These are phyloP conservation scores for Magallana nippona DNA, from an alignment of 2,888 invertebrate genomes.

Conservation along the genomic window DNA sequence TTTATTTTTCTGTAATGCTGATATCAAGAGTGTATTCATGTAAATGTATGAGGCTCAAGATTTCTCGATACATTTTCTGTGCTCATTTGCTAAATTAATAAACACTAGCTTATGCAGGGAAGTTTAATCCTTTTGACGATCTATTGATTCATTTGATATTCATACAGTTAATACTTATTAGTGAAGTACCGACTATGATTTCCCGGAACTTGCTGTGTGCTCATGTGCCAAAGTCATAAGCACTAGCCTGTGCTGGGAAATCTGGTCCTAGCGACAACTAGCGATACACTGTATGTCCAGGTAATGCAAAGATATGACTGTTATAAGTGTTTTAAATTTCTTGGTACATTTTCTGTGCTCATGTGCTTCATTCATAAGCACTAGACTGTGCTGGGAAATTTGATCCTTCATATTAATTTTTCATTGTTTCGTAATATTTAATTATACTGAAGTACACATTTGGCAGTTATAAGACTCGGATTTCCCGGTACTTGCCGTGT, in stretches of 20 bases:
- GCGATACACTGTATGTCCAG: not conserved
- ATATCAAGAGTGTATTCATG: not conserved
- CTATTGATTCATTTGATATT: not conserved
- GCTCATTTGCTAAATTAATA: not conserved
- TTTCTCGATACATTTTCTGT: not conserved
- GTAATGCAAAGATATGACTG: not conserved
- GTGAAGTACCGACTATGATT: not conserved
- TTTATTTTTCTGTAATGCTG: not conserved
- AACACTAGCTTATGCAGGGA: not conserved
- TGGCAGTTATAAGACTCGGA: not conserved
- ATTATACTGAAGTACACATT: not conserved
- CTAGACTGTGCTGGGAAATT: not conserved
- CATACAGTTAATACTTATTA: not conserved
- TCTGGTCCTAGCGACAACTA: no score
- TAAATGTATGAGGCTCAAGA: not conserved
- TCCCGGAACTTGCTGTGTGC: not conserved
- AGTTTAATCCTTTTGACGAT: not conserved
- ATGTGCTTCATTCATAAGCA: not conserved
- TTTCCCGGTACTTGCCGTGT: not conserved
- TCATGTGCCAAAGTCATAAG: not conserved
- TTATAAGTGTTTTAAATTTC: not conserved
- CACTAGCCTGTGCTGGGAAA: conserved; percentile 13
- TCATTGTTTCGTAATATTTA: no score
- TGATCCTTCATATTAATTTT: not conserved
- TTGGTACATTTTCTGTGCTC: not conserved